Evolutionary conservation across 92 coral and sea anemone genomes (phyloP).

Genomic region (Palythoa grandiflora): DNA sequence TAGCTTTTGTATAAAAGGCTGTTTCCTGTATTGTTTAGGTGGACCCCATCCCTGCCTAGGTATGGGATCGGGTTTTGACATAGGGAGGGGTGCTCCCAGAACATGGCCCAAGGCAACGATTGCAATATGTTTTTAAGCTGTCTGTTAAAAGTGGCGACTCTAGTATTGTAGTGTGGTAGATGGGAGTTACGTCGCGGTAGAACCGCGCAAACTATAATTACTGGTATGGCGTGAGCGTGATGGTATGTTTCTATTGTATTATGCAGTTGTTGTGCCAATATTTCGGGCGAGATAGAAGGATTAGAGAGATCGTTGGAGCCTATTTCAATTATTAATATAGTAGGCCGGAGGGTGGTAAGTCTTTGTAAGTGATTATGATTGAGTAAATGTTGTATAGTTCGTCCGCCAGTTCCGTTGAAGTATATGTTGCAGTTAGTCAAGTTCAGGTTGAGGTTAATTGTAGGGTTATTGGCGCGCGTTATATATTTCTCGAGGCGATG

Average conservation of each 20-base stretch:
- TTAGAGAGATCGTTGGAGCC: constrained; percentile 13
- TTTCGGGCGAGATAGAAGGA: not conserved
- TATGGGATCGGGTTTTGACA: too few relatives aligned
- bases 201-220: too few relatives aligned
- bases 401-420: not conserved
- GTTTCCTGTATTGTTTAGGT: too few relatives aligned
- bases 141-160: too few relatives aligned
- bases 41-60: too few relatives aligned
- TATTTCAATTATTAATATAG: not conserved
- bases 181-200: too few relatives aligned
- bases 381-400: not conserved
- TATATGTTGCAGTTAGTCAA: not conserved
- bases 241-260: not conserved
- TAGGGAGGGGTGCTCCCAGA: too few relatives aligned
- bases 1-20: too few relatives aligned
- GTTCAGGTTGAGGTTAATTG: not conserved
- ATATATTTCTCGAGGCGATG: not conserved
- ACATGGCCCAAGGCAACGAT: too few relatives aligned
- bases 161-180: too few relatives aligned
- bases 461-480: not conserved
- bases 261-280: not conserved
- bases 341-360: not conserved
- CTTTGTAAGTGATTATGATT: not conserved
- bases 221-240: too few relatives aligned
- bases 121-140: too few relatives aligned